Base-by-base conservation (phyloP, 2,888 invertebrate species). In the Machimus rusticus region DNA sequence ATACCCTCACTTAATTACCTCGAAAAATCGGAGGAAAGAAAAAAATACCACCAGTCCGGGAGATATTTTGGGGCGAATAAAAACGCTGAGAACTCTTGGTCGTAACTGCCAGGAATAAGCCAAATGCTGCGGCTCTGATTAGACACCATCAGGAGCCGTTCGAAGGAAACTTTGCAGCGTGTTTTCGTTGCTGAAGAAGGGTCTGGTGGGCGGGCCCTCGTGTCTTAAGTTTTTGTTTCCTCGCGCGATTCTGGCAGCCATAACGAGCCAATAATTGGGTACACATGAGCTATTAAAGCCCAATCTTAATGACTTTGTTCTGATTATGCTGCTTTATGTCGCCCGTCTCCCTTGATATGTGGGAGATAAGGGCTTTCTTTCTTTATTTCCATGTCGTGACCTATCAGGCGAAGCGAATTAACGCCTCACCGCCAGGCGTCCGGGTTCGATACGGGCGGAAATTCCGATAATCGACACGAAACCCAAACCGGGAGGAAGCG, bases 221-320 rank as follows among this genome's bases (percentile, higher is more conserved):
- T 9, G 46, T 12, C 34, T 82, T 51, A 19, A 16, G 51, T 51
- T 51, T 51, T 51, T 51, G 51, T 51, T 46, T 51, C n/a, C 8
- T n/a, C n/a, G 57, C 82, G 57, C 82, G 37, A 66, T 66, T 5
- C 34, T 31, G 6, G 37, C 37, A 37, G n/a, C 37, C 39, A 39
- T 84, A 84, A 84, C 57, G 66, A 84, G 66, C 66, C 82, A 84
- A 66, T 84, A 84, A 84, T 84, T 84, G 66, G 82, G 66, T 84
- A 84, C 66, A 84, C 66, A 84, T 84, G 37, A 84, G 82, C 66
- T 66, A 66, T 84, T 66, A 84, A 82, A 23, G 66, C 39, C 34
- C 37, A 84, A 66, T 66, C 66, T 84, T 84, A 66, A 66, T 66
- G 66, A 66, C 66, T 66, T 66, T 66, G 66, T 66, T 84, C 82